Evolutionary conservation across 2,113 vertebrate species (phyloP), one percentile per base, ranked within the genome.

Genomic region (Probosciger aterrimus): DNA sequence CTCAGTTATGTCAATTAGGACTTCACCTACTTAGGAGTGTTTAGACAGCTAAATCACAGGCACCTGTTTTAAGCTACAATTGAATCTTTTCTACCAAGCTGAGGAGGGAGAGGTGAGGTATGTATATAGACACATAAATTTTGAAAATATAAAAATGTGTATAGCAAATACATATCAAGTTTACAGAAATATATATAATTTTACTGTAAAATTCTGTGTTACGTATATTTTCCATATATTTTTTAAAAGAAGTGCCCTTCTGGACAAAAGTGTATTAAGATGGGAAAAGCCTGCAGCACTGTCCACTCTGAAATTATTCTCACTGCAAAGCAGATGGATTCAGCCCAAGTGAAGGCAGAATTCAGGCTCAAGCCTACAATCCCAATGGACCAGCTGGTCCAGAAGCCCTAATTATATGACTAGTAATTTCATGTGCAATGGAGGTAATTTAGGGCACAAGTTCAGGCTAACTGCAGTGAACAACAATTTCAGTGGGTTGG

Each of bases 41-140:
- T 89, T 7, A 46, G 18, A 43, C 6, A 62, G 53, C 33, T 62
- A 39, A 47, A 74, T 30, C 64, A 62, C n/a, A 62, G 53, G 27
- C n/a, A 68, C 14, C 19, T 57, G 35, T 52, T 79, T 71, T 31
- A 79, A 53, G 22, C 33, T 63, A 67, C 23, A 68, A 19, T 0
- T 55, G 43, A 60, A 22, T 71, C 2, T 64, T 46, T 68, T 33
- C 64, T 79, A 64, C 25, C 44, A 90, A 76, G 75, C 30, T 82
- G 65, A 92, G 39, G 5, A 63, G 22, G 18, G 27, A 63, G 8
- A 33, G 30, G 15, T 35, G 35, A 18, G 2, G 2, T 18, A 3
- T 33, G 9, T 17, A 41, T 9, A 69, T 1, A 55, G 0, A 57
- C n/a, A 52, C 14, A 73, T 1, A 30, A 3, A 20, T 25, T 43